Conservation (phyloP, 2,888 invertebrate species). For the Spisula solida region DNA sequence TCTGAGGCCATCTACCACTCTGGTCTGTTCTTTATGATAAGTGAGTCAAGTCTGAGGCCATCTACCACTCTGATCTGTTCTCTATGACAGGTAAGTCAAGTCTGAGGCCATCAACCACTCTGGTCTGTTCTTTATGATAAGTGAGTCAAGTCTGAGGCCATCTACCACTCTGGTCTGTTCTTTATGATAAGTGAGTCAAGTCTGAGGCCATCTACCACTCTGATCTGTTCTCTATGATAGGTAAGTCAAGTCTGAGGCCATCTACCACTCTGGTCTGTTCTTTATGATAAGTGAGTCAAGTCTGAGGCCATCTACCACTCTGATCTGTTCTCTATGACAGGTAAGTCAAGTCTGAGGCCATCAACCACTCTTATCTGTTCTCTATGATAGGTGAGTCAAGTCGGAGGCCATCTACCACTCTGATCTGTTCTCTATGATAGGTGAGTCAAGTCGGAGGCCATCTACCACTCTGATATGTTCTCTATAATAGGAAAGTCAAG, state of each 20-base stretch:
- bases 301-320: constrained; percentile 91
- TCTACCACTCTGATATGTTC: constrained; percentile 95
- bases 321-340: constrained; percentile 97
- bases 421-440: constrained; percentile 97
- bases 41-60: constrained; percentile 87
- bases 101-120: constrained; percentile 91
- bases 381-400: constrained; percentile 94
- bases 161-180: constrained; percentile 95
- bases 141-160: constrained; percentile 89
- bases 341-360: constrained; percentile 89
- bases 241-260: too few relatives aligned
- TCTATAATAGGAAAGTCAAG: constrained; percentile 95
- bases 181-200: constrained; percentile 94
- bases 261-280: too few relatives aligned
- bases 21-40: too few relatives aligned
- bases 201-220: constrained; percentile 91
- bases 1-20: too few relatives aligned
- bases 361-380: constrained; percentile 95
- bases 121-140: constrained; percentile 97
- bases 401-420: constrained; percentile 91
- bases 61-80: constrained; percentile 95
- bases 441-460: constrained; percentile 89
- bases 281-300: too few relatives aligned
- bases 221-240: constrained; percentile 97
- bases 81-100: constrained; percentile 94